These are phyloP conservation scores for Melieria picta DNA, from an alignment of 2,888 invertebrate species.

Conservation along the genomic window DNA sequence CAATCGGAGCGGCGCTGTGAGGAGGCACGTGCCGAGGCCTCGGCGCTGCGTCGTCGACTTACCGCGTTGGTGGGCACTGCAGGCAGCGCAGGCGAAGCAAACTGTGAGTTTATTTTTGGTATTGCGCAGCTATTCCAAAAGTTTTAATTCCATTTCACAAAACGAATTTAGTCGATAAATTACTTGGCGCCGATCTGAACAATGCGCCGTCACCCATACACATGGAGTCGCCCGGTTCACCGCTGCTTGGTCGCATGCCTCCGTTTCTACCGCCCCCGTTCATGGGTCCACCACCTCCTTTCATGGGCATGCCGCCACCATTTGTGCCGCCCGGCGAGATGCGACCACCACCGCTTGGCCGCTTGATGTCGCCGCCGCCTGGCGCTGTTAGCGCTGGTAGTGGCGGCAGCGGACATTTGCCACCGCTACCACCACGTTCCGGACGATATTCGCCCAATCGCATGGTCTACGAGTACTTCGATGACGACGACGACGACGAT, in stretches of 20 bases:
- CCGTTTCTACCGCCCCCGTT: slow-evolving; percentile 72
- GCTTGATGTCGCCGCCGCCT: slow-evolving; percentile 69
- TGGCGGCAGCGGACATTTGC: slow-evolving; percentile 20
- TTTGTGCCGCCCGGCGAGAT: slow-evolving; percentile 68
- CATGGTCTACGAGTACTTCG: slow-evolving; percentile 48
- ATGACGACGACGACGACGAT: slow-evolving; percentile 44
- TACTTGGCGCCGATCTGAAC: slow-evolving; percentile 47
- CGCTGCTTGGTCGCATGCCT: slow-evolving; percentile 68
- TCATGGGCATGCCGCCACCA: slow-evolving; percentile 69
- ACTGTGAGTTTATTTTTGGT: slow-evolving; percentile 42
- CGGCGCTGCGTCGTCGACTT: slow-evolving; percentile 73
- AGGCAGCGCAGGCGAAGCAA: slow-evolving; percentile 49
- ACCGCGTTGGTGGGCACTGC: slow-evolving; percentile 60
- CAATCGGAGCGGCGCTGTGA: slow-evolving; percentile 85
- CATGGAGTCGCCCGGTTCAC: slow-evolving; percentile 64
- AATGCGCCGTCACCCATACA: slow-evolving; percentile 61
- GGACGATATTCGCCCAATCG: slow-evolving; percentile 43
- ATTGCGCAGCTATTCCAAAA: background rate
- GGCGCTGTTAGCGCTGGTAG: slow-evolving; percentile 31
- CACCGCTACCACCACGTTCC: slow-evolving; percentile 31
- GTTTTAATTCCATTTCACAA: background rate
- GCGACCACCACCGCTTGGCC: slow-evolving; percentile 69
- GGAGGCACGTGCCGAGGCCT: slow-evolving; percentile 79
- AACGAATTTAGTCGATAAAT: slow-evolving; percentile 38
- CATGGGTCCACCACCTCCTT: slow-evolving; percentile 72